These are phyloP conservation scores for Chrysotoxum bicinctum DNA, from an alignment of 2,888 invertebrate species.

Conservation along the genomic window DNA sequence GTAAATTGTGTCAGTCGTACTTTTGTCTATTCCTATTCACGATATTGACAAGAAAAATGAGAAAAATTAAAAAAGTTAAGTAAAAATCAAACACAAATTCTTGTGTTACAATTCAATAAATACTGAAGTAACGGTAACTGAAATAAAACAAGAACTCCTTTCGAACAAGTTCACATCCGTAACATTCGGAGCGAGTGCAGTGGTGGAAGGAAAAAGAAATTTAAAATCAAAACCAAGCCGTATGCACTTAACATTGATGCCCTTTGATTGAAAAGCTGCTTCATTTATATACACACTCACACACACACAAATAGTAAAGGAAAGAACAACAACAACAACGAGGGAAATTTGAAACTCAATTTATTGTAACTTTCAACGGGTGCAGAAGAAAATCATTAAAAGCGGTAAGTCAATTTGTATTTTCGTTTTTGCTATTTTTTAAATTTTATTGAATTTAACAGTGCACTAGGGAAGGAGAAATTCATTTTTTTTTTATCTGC, in stretches of 20 bases:
- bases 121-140: constrained; percentile 35
- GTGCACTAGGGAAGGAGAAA: background rate
- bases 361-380: constrained; percentile 58
- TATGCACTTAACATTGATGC: constrained; percentile 65
- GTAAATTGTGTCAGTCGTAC: constrained; percentile 57
- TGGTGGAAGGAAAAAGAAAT: constrained; percentile 62
- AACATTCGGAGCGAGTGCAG: constrained; percentile 19
- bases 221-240: constrained; percentile 54
- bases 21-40: background rate
- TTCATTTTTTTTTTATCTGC: background rate
- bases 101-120: constrained; percentile 42
- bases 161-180: constrained; percentile 31
- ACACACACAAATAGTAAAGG: background rate
- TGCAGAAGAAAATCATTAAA: constrained; percentile 55
- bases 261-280: constrained; percentile 45
- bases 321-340: constrained; percentile 5
- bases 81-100: constrained; percentile 34
- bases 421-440: constrained; percentile 17
- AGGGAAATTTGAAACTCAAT: constrained; percentile 45
- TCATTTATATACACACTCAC: background rate
- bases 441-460: constrained; percentile 1
- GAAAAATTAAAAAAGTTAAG: constrained; percentile 14
- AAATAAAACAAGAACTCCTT: background rate
- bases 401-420: constrained; percentile 63
- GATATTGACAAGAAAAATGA: constrained; percentile 18